Base-by-base conservation (phyloP, 1,140 invertebrate species). In the Danaus melanippus region DNA sequence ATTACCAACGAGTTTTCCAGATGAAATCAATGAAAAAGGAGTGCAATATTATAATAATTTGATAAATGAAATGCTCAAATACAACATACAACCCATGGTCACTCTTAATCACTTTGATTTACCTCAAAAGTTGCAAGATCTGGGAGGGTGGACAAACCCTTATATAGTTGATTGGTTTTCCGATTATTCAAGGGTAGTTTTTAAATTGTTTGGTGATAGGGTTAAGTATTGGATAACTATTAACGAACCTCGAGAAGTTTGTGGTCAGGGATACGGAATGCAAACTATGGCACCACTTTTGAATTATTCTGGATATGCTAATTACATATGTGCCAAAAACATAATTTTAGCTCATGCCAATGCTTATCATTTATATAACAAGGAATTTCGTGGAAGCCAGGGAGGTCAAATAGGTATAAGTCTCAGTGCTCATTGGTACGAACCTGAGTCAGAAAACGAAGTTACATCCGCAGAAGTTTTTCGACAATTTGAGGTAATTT, bases 21-120 rank as follows among this genome's bases (percentile, higher is more conserved):
- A 88, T 49, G 58, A 84, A 1, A 84, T 92, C 5, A 92, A 90
- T 60, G 74, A 85, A 51, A 73, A 84, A 8, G 92, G 91, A 58
- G 86, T 92, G 0, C 71, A 88, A 15, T 92, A 91, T 58, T 92
- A 92, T 62, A 90, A 90, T 58, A 88, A 88, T 52, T 58, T 92
- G 15, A 90, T 92, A 6, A 70, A 92, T 60, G 90, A 89, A 58
- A 74, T 92, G 42, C 56, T 90, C 0, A 86, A 74, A 3, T 79
- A 86, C 45, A 81, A 81, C 12, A 90, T 90, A 47, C 46, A 84
- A 47, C 90, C 90, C 1, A 88, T 90, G 83, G 88, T 92, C 0
- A 92, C 91, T 0, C 71, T 92, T 8, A 92, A 91, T 64, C 91
- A 92, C 61, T 92, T 91, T 90, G 92, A 92, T 43, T 74, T 92